Evolutionary conservation across 2,797 vertebrate genomes (phyloP), one percentile per base, ranked within the genome.

Genomic region (Gallinago solitaria): DNA sequence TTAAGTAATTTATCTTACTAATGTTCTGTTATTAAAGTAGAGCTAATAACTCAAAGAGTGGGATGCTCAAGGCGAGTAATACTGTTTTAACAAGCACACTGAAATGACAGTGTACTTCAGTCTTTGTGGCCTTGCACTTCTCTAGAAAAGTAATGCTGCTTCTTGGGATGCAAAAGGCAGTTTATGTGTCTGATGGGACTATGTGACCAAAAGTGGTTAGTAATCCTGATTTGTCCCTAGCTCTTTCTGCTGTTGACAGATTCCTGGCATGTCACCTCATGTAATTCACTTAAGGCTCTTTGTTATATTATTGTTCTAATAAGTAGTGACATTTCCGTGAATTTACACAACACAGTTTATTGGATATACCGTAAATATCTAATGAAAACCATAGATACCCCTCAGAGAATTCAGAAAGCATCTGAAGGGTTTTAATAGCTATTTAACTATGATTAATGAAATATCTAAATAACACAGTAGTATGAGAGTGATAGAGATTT

Each of bases 311-410:
- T 61, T 87, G 12, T 76, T 95, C 79, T 95, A 91, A 82, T 59
- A 50, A 78, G 56, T 27, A 78, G 54, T 85, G 87, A 33, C 37
- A 87, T 95, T 97, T 97, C 70, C 77, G 94, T 94, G 93, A 97
- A 97, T 94, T 90, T 74, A 84, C 59, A 75, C 43, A 50, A 7
- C 89, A 5, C 5, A 82, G 20, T 73, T 96, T 87, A 86, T 87
- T 87, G 39, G 71, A 64, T 79, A 24, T 89, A 43, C 33, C 3
- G 4, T 90, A 95, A 95, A 89, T 93, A 84, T 45, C 57, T 89
- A 90, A 89, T 78, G 43, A 92, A 95, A 83, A 75, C 16, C 45
- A 16, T 15, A 57, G 61, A 70, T 81, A 74, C 3, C 41, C 37
- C 77, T 67, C 56, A 93, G 68, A 92, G 48, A 81, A 94, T 93